Evolutionary conservation across 2,888 invertebrate genomes (phyloP).

Genomic region (Leptinotarsa tumamoca): DNA sequence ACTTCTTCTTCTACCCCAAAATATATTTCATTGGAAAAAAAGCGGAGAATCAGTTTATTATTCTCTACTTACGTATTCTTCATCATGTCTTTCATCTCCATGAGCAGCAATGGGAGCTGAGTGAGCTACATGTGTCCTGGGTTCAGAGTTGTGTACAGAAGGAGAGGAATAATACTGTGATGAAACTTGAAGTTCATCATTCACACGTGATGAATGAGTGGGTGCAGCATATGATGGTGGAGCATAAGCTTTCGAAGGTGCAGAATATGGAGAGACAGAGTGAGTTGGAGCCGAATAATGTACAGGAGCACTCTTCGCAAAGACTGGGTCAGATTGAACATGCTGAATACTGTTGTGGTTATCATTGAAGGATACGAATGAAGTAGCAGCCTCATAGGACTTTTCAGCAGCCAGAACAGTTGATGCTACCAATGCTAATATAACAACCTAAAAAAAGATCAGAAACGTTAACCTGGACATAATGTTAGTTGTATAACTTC

Average conservation of each 20-base stretch:
- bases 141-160: conserved; percentile 27
- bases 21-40: conserved; percentile 28
- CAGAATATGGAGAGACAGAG: background rate
- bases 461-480: background rate
- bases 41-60: background rate
- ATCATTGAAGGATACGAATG: conserved; percentile 47
- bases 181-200: conserved; percentile 20
- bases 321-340: conserved; percentile 32
- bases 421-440: background rate
- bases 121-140: background rate
- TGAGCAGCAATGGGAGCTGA: conserved; percentile 18
- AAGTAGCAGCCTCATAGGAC: conserved; percentile 46
- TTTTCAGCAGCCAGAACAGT: background rate
- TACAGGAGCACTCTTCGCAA: background rate
- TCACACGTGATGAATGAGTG: conserved; percentile 27
- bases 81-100: background rate
- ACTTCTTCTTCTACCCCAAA: background rate
- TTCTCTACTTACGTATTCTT: conserved; percentile 1
- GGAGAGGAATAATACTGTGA: conserved; percentile 27
- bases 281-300: conserved; percentile 9
- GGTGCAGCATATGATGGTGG: conserved; percentile 12
- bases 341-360: conserved; percentile 46
- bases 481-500: background rate
- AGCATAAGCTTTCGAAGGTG: background rate
- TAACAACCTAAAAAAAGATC: background rate